A percentile compares a stretch with the other conserved stretches of the same genome.
phyloP scores from a whole-genome alignment of 2,113 vertebrate species.

The Stigmatopora nigra region DNA sequence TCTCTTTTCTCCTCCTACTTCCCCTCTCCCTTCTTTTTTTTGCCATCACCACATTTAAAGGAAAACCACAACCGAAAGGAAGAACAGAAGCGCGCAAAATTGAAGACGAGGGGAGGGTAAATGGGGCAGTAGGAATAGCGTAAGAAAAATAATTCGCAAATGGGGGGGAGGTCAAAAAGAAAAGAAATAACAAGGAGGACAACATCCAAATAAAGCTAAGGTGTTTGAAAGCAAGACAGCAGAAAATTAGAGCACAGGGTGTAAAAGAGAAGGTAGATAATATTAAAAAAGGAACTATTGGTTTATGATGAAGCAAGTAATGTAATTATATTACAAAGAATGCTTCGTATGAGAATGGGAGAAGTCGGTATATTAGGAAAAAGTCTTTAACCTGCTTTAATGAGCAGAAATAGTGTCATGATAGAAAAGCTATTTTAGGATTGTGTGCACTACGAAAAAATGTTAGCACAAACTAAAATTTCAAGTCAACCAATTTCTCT shows the following conservation, averaged over 20 bases:
- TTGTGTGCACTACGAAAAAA: too few species aligned
- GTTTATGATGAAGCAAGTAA: constrained; percentile 62
- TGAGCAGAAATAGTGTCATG: background rate
- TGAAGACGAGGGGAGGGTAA: constrained; percentile 23
- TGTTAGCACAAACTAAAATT: background rate
- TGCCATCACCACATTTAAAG: constrained; percentile 47
- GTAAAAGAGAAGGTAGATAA: constrained; percentile 30
- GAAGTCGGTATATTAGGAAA: constrained; percentile 9
- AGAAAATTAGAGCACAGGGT: constrained; percentile 3
- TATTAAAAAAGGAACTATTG: constrained; percentile 55
- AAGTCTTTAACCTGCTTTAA: background rate
- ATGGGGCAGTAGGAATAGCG: constrained; percentile 12
- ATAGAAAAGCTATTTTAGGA: background rate
- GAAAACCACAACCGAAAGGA: constrained; percentile 40
- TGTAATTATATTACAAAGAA: constrained; percentile 55
- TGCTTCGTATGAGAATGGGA: constrained; percentile 44
- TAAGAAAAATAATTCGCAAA: constrained; percentile 7
- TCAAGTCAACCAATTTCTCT: background rate
- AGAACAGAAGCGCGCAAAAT: constrained; percentile 40
- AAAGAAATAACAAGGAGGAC: constrained; percentile 2
- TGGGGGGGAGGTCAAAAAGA: constrained; percentile 7
- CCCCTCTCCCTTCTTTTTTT: constrained; percentile 24
- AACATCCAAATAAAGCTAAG: constrained; percentile 15
- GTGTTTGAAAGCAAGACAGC: constrained; percentile 5
- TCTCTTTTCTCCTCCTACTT: constrained; percentile 34